Base-by-base conservation (phyloP, 2,888 invertebrate species). In the Panorpa germanica region DNA sequence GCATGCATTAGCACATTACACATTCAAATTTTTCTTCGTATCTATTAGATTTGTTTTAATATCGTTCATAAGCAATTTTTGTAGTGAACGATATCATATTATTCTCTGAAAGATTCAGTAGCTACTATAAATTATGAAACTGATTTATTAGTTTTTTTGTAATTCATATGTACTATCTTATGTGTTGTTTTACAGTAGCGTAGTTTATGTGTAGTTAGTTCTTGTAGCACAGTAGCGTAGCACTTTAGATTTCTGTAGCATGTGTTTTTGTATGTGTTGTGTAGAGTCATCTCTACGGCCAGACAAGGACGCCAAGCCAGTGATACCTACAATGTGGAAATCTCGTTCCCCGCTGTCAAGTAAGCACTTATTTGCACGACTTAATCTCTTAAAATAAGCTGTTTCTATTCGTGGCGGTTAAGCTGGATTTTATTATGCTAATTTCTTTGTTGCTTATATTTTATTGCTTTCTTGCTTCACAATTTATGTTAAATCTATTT, bases 321-420 rank as follows among this genome's bases (percentile, higher is more conserved):
- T 53, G 83, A 85, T 59, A 83, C 83, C 45, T 90, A 90, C 67
- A 76, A 68, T 62, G 70, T 88, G 55, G 80, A 83, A 63, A 80
- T 90, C 57, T 72, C 82, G 52, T 86, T 86, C 73, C 85, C 85
- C 51, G 76, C 85, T 49, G 67, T 81, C 64, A 85, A 81, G 85
- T 85, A 76, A 78, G 69, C 68, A 37, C 39, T 33, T 33, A 32
- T 30, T 36, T 41, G 33, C 35, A 38, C 35, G 37, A 18, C 31
- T 29, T 21, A 25, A 29, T 8, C 4, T 3, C 12, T 23, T 28
- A 18, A 19, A 30, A 33, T 21, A 12, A 20, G 11, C 14, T 30
- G 12, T 32, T 31, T n/a, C 6, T 8, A 11, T 28, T 5, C 18
- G 9, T n/a, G 7, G 5, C 9, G 12, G 22, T 25, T 24, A 23